These are phyloP conservation scores for Sparidentex hasta DNA, from an alignment of 2,797 vertebrate genomes.

Conservation along the genomic window DNA sequence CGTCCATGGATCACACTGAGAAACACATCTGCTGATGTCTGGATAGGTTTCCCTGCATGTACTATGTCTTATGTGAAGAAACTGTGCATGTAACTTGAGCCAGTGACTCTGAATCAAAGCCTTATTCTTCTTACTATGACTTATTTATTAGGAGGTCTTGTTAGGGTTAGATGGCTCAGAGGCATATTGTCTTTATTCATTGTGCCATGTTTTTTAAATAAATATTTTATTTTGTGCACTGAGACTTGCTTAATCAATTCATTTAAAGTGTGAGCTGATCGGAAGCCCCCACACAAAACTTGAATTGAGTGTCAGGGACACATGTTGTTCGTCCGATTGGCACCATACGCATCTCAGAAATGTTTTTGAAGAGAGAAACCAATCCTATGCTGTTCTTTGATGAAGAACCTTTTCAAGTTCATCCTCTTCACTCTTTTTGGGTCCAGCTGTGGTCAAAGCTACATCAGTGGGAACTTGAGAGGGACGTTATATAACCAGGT, in stretches of 20 bases:
- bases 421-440: neutral
- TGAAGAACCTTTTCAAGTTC: too few relatives aligned
- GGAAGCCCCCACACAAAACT: neutral
- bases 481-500: neutral
- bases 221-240: constrained; percentile 59
- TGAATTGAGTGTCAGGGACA: neutral
- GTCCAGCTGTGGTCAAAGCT: neutral
- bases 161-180: constrained; percentile 36
- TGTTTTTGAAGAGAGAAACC: neutral
- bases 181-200: constrained; percentile 39
- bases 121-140: constrained; percentile 58
- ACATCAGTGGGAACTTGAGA: neutral
- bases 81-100: constrained; percentile 49
- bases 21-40: constrained; percentile 22
- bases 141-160: constrained; percentile 60
- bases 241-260: constrained; percentile 28
- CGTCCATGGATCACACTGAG: neutral
- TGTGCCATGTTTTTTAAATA: constrained; percentile 63
- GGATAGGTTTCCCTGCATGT: constrained; percentile 47
- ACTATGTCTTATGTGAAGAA: constrained; percentile 62
- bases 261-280: constrained; percentile 19
- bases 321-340: neutral
- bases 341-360: neutral
- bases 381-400: too few relatives aligned
- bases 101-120: constrained; percentile 54